Conservation (phyloP, 2,888 invertebrate species). For the Mechanitis messenoides region DNA sequence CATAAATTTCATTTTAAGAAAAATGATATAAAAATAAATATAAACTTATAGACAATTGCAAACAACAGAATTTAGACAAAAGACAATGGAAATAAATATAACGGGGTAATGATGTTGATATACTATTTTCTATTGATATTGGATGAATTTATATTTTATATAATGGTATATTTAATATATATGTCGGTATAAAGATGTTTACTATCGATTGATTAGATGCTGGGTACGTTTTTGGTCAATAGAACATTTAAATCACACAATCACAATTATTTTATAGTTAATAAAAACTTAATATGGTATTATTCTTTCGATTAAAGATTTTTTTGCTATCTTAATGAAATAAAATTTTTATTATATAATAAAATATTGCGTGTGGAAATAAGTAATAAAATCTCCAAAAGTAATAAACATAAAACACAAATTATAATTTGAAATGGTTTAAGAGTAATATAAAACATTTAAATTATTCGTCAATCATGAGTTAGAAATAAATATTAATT, state of each 20-base stretch:
- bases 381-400: conserved; percentile 11
- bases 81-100: too few relatives aligned
- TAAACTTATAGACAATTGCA: too few relatives aligned
- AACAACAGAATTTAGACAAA: too few relatives aligned
- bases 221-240: not conserved
- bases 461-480: not conserved
- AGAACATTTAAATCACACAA: not conserved
- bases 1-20: too few relatives aligned
- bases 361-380: conserved; percentile 17
- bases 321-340: conserved; percentile 9
- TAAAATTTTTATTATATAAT: conserved; percentile 15
- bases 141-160: not conserved
- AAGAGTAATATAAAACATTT: not conserved
- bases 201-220: not conserved
- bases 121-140: too few relatives aligned
- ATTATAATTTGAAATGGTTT: not conserved
- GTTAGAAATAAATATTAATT: not conserved
- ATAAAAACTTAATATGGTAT: not conserved
- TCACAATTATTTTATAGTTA: too few relatives aligned
- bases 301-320: not conserved
- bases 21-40: too few relatives aligned
- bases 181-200: conserved; percentile 2
- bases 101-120: too few relatives aligned
- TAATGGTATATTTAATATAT: not conserved
- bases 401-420: conserved; percentile 4